A percentile compares a stretch with the other conserved stretches of the same genome.
Conservation (phyloP, 2,797 vertebrate species). For the Pseudopleuronectes americanus region DNA sequence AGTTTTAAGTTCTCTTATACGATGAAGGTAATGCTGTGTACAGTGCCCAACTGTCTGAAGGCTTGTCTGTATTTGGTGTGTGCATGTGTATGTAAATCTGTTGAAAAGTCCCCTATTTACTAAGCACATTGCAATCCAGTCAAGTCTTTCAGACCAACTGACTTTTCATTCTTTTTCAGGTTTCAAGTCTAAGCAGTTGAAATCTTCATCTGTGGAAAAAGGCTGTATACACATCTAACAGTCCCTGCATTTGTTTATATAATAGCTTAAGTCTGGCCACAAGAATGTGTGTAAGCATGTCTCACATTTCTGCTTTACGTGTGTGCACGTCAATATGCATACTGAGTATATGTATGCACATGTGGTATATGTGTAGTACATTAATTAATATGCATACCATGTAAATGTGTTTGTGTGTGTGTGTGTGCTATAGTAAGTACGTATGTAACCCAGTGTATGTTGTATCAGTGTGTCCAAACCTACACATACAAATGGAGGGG, state of each 20-base stretch:
- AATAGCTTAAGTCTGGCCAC: constrained; percentile 88
- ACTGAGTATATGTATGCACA: constrained; percentile 65
- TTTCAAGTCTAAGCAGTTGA: constrained; percentile 87
- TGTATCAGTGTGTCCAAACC: constrained; percentile 80
- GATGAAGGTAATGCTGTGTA: constrained; percentile 83
- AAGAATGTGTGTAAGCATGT: constrained; percentile 86
- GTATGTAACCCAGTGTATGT: constrained; percentile 82
- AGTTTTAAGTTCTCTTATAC: constrained; percentile 74
- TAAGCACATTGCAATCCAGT: constrained; percentile 81
- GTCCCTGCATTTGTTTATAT: constrained; percentile 86
- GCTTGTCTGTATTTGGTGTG: constrained; percentile 83
- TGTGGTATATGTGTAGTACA: constrained; percentile 70
- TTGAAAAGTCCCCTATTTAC: constrained; percentile 80
- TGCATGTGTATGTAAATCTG: constrained; percentile 83
- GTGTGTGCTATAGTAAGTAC: constrained; percentile 82
- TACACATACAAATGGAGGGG: constrained; percentile 58
- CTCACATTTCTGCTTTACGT: constrained; percentile 82
- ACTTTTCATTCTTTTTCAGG: constrained; percentile 81
- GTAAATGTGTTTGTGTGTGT: constrained; percentile 59
- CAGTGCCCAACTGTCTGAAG: constrained; percentile 83
- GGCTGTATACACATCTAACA: constrained; percentile 85
- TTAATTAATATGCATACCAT: constrained; percentile 79
- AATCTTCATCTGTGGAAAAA: constrained; percentile 87
- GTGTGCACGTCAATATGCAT: constrained; percentile 78
- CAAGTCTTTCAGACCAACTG: constrained; percentile 82